Evolutionary conservation across 2,797 vertebrate species (phyloP).

Genomic region (Cryptoprocta ferox): DNA sequence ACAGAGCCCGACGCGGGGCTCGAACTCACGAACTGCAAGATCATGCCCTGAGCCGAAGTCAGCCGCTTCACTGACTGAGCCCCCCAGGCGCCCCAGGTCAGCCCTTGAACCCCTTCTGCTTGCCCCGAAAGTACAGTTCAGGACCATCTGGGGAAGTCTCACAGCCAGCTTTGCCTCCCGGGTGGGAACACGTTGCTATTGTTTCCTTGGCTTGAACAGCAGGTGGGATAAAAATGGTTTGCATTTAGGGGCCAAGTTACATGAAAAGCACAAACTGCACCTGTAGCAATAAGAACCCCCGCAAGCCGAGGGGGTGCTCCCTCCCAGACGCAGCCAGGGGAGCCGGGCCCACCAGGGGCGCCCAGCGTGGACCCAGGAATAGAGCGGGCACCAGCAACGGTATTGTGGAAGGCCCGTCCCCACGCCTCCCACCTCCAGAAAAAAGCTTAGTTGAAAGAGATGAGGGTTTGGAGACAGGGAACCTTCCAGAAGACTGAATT

Average conservation of each 20-base stretch:
- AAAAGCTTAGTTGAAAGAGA: background rate
- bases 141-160: background rate
- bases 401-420: background rate
- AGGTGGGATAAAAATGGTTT: background rate
- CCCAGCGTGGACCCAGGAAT: background rate
- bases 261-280: background rate
- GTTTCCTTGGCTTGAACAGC: background rate
- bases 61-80: no score
- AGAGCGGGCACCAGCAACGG: background rate
- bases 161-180: background rate
- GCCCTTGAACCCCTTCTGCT: background rate
- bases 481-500: background rate
- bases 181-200: background rate
- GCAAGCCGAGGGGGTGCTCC: background rate
- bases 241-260: background rate
- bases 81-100: no score
- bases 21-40: no score
- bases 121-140: background rate
- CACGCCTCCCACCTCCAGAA: background rate
- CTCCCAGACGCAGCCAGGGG: accelerated
- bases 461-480: background rate
- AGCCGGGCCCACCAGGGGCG: background rate
- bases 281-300: background rate
- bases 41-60: no score
- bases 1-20: no score